Evolutionary conservation across 2,888 invertebrate species (phyloP).

Genomic region (Eupithecia subfuscata): DNA sequence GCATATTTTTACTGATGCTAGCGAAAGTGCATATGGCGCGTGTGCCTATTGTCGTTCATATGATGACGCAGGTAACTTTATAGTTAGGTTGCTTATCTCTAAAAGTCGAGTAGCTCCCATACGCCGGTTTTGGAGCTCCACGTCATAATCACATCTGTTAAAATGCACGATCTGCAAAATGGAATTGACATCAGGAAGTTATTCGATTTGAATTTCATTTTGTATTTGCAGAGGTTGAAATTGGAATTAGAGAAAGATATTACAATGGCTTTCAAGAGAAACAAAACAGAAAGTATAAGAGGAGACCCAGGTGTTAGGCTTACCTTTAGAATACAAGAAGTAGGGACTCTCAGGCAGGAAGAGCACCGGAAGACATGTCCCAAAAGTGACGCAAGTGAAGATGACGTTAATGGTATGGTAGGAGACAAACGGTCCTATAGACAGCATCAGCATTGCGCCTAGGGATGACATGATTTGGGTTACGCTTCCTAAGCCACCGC

Average conservation of each 20-base stretch:
- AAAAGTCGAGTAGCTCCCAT: too few relatives aligned
- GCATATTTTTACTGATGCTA: too few relatives aligned
- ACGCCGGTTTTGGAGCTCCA: too few relatives aligned
- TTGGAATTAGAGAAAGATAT: background rate
- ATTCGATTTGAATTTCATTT: background rate
- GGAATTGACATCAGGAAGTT: too few relatives aligned
- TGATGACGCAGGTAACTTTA: too few relatives aligned
- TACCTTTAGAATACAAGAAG: slow-evolving; percentile 33
- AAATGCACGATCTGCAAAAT: background rate
- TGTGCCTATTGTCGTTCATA: too few relatives aligned
- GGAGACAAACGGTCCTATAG: slow-evolving; percentile 29
- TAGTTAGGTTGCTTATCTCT: too few relatives aligned
- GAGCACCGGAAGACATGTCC: slow-evolving; percentile 16
- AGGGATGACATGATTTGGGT: slow-evolving; percentile 17
- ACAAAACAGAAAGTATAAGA: background rate
- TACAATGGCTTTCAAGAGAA: background rate
- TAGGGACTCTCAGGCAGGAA: slow-evolving; percentile 37
- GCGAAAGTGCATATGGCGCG: too few relatives aligned
- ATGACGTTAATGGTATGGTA: slow-evolving; percentile 14
- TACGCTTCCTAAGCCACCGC: slow-evolving; percentile 24
- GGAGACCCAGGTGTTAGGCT: background rate
- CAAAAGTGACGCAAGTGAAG: slow-evolving; percentile 9
- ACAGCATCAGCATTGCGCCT: slow-evolving; percentile 23
- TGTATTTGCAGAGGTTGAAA: background rate
- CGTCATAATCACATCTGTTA: too few relatives aligned